Base-by-base conservation (phyloP, 2,888 invertebrate species). In the Bembecia ichneumoniformis region DNA sequence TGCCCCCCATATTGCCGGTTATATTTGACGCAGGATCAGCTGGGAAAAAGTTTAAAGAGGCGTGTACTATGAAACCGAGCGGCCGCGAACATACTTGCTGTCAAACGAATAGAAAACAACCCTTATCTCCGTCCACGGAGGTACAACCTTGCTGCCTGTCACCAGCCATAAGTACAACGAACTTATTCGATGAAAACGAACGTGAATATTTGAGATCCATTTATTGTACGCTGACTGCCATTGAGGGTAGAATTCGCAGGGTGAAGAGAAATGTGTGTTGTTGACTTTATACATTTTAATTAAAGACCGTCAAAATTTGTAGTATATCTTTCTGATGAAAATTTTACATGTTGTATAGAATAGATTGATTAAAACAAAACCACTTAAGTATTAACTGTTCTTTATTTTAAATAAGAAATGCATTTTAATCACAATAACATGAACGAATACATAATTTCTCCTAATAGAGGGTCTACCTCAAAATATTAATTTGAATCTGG, bases 181-280 rank as follows among this genome's bases (percentile, higher is more conserved):
- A 80, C 51, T 73, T 84, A 20, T 67, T 77, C 46, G 50, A 48
- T 3, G 64, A 60, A 11, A 52, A 67, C 9, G 79, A 81, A 11
- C 72, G 67, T 47, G 62, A 71, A 3, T 66, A 81, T 51, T 60
- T 86, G 3, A 70, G 73, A 47, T 64, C 71, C 0, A 71, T 80
- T 3, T 83, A 84, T 56, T 68, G 58, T 49, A 71, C 77, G 57
- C 57, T 84, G 0, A 62, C 74, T 0, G 75, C 81, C 3, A 80
- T 86, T 46, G 84, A 86, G 56, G 82, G 84, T 10, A 70, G 84
- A 46, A 58, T 84, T 20, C 66, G 80, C 3, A 66, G 83, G 52
- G 52, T 84, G 10, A 81, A 76, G 54, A 58, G 64, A 4, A 36
- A 17, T 9, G 17, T 11, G 3, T 7, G 9, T 10, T 35, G 35